Conservation (phyloP, 2,113 vertebrate genomes). For the Lophotis ruficrista region DNA sequence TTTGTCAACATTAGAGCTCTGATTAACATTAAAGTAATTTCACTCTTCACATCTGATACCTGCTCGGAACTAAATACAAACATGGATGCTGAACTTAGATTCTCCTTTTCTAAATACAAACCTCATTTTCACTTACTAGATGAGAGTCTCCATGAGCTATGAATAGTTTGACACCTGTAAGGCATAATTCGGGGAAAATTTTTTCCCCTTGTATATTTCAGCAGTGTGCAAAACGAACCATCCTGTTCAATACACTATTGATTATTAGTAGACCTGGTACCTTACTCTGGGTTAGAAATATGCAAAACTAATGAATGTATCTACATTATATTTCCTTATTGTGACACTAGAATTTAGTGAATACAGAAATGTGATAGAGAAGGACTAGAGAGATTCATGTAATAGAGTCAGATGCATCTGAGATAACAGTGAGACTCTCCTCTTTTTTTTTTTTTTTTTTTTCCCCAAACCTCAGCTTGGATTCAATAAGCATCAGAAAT, state of each 20-base stretch:
- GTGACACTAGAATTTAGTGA: not conserved
- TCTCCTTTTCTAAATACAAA: not conserved
- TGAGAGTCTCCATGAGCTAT: not conserved
- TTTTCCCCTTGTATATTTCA: not conserved
- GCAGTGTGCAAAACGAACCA: not conserved
- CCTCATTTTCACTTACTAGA: not conserved
- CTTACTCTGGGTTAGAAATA: not conserved
- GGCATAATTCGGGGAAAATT: fast-evolving
- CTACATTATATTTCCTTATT: not conserved
- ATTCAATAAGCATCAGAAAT: not conserved
- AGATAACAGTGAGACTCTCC: not conserved
- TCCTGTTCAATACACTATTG: not conserved
- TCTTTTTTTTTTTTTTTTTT: not conserved
- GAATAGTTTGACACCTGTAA: not conserved
- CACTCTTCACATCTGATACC: not conserved
- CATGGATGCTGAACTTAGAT: not conserved
- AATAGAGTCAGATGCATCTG: too few relatives aligned
- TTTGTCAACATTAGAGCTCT: not conserved
- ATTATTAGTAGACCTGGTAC: not conserved
- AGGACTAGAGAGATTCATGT: not conserved
- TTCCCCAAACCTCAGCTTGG: not conserved
- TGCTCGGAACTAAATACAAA: not conserved
- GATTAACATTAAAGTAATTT: not conserved
- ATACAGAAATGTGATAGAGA: not conserved
- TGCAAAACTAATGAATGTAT: not conserved